Conservation (phyloP, 2,888 invertebrate species). For the Lycocerus yunnanus region DNA sequence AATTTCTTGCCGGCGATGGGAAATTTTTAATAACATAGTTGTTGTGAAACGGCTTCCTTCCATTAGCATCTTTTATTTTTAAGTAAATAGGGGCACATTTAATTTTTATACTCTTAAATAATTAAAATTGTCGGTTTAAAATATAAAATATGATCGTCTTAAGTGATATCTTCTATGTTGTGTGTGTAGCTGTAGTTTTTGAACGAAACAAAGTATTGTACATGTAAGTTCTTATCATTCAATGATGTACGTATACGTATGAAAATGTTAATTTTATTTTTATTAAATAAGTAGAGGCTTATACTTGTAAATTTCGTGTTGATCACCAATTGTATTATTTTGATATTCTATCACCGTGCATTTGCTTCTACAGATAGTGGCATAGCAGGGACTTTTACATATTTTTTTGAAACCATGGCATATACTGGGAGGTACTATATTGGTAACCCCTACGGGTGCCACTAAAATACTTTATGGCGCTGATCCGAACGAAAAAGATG, state of each 20-base stretch:
- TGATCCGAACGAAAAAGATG: no score
- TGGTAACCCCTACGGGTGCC: no score
- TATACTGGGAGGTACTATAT: no score
- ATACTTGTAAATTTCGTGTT: background rate
- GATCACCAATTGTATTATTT: no score
- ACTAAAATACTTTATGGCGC: no score
- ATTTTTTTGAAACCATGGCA: no score
- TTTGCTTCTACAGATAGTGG: background rate
- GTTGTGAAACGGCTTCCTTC: conserved; percentile 24
- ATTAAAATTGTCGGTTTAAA: conserved; percentile 4
- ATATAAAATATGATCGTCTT: conserved; percentile 4
- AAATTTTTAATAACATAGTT: conserved; percentile 2
- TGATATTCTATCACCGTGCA: no score
- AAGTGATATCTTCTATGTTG: conserved; percentile 25
- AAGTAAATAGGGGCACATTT: conserved; percentile 16
- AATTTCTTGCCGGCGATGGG: background rate
- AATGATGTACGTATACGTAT: background rate
- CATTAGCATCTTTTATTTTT: conserved; percentile 13
- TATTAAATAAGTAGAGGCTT: background rate
- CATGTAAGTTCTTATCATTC: background rate
- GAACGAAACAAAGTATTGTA: conserved; percentile 16
- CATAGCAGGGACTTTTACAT: no score
- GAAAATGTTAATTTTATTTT: background rate
- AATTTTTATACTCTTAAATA: conserved; percentile 16
- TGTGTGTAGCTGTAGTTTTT: conserved; percentile 22